Evolutionary conservation across 2,888 invertebrate species (phyloP), one percentile per base, ranked within the genome.

Genomic region (Netelia fuscicornis): DNA sequence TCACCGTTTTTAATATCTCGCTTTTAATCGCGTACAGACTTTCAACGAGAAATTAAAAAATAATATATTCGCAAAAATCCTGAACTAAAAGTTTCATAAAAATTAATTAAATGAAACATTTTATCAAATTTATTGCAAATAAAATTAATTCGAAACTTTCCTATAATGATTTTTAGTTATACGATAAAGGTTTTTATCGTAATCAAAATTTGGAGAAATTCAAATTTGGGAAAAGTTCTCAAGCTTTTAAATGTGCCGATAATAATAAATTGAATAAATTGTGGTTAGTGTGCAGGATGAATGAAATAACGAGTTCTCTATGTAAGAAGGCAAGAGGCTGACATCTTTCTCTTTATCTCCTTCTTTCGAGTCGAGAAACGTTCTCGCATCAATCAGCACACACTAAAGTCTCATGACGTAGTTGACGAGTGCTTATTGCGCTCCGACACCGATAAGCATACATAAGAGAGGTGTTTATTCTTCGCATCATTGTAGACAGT

Each of bases 391-490:
- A 85, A 81, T 78, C 75, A 79, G 70, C 71, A 71, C 85, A 78
- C 13, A 48, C 48, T 48, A 13, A 48, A 70, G 81, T 85, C 81
- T 77, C 74, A 71, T 85, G 85, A 85, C 85, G 85, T 71, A 82
- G 75, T 79, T 82, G 81, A 85, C 78, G 81, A 85, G 68, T 70
- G 75, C 75, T 85, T 30, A 85, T 82, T 85, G 81, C 78, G 81
- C 74, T 79, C 79, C 79, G 81, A 85, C 81, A 85, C 85, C 81
- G 85, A 85, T 85, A 85, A 85, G 85, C 74, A 78, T 65, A 75
- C 68, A 71, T 58, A 79, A 42, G 58, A 78, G 81, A 81, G 78
- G 75, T 85, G 81, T 85, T 85, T 85, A 58, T 82, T 85, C 81
- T 85, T 79, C 85, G 72, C 81, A 75, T 82, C 85, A 72, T 79